Evolutionary conservation across 2,888 invertebrate species (phyloP), one percentile per base, ranked within the genome.

Genomic region (Polyommatus iphigenia): DNA sequence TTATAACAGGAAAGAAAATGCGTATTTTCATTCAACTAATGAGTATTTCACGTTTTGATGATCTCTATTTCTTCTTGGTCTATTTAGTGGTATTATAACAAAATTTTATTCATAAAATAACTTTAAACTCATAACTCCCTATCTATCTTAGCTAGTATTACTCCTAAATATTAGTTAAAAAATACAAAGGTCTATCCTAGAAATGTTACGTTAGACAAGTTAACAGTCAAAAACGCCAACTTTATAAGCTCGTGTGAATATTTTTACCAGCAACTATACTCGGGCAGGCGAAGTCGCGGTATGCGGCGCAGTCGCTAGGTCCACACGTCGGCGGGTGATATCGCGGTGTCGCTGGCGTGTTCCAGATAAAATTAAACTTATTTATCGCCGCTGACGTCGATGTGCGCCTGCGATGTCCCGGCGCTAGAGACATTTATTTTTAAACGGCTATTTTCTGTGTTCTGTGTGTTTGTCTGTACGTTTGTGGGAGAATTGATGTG

Each of bases 331-430:
- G 15, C 15, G 15, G 13, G 29, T 67, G 54, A 67, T 67, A 32
- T 32, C 24, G 24, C 13, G 62, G 59, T 77, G 79, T 78, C 73
- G 73, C 77, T 79, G 79, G 80, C 73, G 77, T 77, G 77, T 80
- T 79, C 79, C 62, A 79, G 76, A 80, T 80, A 80, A 76, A 80
- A 76, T 80, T 76, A 79, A 77, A 78, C 46, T 78, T 78, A 76
- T 79, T 80, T 80, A 80, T 78, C 46, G 29, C 18, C 57, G 54
- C 54, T 54, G 77, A 76, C 78, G 73, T 20, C 75, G 50, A 75
- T 15, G 75, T 54, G 50, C 54, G 46, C 50, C 6, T 24, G 50
- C 54, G 29, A 75, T 75, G 75, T 75, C 50, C 24, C 50, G 18
- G 18, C 24, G 20, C 50, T 29, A 18, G 18, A 18, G 8, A 50